Evolutionary conservation across 2,113 vertebrate species (phyloP).

Genomic region (Thinocorus orbignyianus): DNA sequence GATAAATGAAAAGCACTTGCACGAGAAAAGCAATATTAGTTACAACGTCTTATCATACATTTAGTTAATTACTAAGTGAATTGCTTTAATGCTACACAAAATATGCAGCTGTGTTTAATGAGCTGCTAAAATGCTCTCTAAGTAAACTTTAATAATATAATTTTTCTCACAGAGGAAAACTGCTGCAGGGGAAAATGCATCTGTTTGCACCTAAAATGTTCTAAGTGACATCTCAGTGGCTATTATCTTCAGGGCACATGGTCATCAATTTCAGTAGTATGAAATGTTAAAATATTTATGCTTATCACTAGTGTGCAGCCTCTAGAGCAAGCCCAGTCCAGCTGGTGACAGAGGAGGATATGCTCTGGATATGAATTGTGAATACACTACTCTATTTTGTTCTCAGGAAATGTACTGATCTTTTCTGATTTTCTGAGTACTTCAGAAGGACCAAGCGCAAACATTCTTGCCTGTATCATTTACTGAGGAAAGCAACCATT

Average conservation of each 20-base stretch:
- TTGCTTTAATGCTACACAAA: constrained; percentile 27
- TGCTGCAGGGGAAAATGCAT: constrained; percentile 18
- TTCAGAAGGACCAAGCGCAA: background rate
- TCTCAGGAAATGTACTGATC: background rate
- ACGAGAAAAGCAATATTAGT: background rate
- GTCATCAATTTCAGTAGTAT: background rate
- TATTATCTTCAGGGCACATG: background rate
- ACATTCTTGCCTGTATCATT: background rate
- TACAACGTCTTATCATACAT: constrained; percentile 1
- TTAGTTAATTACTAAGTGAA: constrained; percentile 52
- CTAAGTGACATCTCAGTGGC: background rate
- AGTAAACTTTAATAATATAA: constrained; percentile 5
- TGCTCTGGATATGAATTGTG: background rate
- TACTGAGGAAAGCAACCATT: background rate
- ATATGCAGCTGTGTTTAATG: constrained; percentile 45
- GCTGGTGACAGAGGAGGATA: background rate
- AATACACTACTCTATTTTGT: background rate
- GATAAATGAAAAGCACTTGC: background rate
- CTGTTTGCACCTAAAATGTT: background rate
- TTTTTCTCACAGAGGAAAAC: background rate
- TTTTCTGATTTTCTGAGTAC: background rate
- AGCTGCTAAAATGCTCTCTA: constrained; percentile 49
- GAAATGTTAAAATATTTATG: constrained; percentile 22
- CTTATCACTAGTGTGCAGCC: background rate
- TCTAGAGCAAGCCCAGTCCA: background rate